Evolutionary conservation across 2,888 invertebrate species (phyloP).

Genomic region (Sinohyriopsis cumingii): DNA sequence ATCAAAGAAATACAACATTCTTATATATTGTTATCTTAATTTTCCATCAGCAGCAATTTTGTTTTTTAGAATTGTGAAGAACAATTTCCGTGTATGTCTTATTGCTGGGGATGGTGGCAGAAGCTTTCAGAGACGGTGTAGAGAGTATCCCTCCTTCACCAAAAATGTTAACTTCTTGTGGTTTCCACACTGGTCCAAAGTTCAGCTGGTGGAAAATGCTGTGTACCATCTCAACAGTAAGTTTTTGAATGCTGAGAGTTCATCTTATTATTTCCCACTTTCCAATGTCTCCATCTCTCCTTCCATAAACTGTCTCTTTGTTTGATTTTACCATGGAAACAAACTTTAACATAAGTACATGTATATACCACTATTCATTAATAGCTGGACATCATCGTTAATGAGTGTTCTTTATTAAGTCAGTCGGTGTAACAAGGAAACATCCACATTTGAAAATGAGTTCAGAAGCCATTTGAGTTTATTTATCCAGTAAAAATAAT

Average conservation of each 20-base stretch:
- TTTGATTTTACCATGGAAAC: too few relatives aligned
- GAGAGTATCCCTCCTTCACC: constrained; percentile 67
- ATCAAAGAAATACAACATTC: not conserved
- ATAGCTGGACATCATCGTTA: too few relatives aligned
- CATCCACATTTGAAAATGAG: too few relatives aligned
- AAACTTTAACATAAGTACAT: too few relatives aligned
- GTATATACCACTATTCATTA: too few relatives aligned
- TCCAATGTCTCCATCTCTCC: too few relatives aligned
- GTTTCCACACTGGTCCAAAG: constrained; percentile 70
- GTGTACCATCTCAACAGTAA: constrained; percentile 65
- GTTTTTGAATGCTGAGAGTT: not conserved
- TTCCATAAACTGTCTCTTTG: too few relatives aligned
- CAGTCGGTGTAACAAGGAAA: too few relatives aligned
- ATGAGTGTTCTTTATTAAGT: too few relatives aligned
- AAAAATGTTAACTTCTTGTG: constrained; percentile 71
- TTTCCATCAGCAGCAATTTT: not conserved
- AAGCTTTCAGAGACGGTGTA: constrained; percentile 66
- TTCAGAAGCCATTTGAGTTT: too few relatives aligned
- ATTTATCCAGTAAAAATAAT: too few relatives aligned
- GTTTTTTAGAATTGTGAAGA: constrained; percentile 64
- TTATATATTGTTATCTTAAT: not conserved
- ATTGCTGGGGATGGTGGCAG: constrained; percentile 60
- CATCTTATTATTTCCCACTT: not conserved
- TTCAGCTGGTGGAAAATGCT: constrained; percentile 68
- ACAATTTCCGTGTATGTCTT: constrained; percentile 69